phyloP scores from a whole-genome alignment of 2,888 invertebrate genomes.

The Galeruca laticollis region DNA sequence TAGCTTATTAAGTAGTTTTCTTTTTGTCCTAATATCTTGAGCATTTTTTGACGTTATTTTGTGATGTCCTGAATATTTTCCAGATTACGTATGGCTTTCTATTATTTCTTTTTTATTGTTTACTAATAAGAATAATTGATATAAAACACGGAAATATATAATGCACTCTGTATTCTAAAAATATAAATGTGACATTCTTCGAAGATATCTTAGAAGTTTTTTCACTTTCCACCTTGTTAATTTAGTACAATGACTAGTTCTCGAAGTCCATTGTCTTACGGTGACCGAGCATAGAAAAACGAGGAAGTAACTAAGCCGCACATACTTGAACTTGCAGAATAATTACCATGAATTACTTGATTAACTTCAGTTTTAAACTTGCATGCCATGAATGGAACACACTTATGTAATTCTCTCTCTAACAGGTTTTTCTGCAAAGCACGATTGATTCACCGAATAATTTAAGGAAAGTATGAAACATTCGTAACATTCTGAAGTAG shows the following conservation, averaged over 20 bases:
- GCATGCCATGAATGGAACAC: conserved; percentile 11
- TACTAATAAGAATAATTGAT: too few species aligned
- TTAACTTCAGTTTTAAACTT: conserved; percentile 31
- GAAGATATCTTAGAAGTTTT: not conserved
- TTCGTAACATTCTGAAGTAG: not conserved
- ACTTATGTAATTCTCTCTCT: conserved; percentile 13
- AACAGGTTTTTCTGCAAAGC: not conserved
- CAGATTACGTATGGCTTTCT: too few species aligned
- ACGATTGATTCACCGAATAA: conserved; percentile 14
- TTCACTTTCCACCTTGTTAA: conserved; percentile 26
- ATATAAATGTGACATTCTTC: too few species aligned
- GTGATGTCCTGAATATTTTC: too few species aligned
- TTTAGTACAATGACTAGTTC: conserved; percentile 12
- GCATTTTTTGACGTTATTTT: too few species aligned
- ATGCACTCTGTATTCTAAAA: too few species aligned
- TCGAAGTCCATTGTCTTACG: conserved; percentile 32
- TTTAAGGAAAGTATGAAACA: not conserved
- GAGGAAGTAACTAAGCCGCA: conserved; percentile 37
- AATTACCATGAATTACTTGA: conserved; percentile 33
- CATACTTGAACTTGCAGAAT: conserved; percentile 41
- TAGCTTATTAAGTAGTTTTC: too few species aligned
- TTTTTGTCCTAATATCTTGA: too few species aligned
- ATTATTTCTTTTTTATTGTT: too few species aligned
- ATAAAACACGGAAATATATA: too few species aligned
- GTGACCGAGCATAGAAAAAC: conserved; percentile 36